These are phyloP conservation scores for Lagocephalus sceleratus DNA, from an alignment of 2,797 vertebrate species.

Conservation along the genomic window DNA sequence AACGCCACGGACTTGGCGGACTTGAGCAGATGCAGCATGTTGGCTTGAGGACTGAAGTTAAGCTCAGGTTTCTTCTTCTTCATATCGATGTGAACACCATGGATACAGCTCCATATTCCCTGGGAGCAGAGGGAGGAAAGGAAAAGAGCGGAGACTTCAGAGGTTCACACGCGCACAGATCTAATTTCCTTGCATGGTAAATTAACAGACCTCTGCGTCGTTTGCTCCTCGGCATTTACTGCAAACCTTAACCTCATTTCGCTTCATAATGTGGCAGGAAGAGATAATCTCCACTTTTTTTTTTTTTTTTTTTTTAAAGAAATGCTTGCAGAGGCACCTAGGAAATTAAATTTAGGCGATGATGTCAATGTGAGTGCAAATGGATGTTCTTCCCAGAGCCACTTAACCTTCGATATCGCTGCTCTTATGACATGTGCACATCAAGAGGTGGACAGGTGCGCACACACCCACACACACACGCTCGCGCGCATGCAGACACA, in stretches of 20 bases:
- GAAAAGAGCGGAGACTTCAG: slow-evolving; percentile 24
- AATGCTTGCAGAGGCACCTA: slow-evolving; percentile 33
- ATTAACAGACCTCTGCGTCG: slow-evolving; percentile 34
- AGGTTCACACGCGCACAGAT: slow-evolving; percentile 24
- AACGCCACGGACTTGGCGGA: slow-evolving; percentile 92
- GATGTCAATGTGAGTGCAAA: slow-evolving; percentile 66
- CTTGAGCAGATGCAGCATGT: slow-evolving; percentile 94
- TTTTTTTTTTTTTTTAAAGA: slow-evolving; percentile 38
- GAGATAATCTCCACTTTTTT: slow-evolving; percentile 51
- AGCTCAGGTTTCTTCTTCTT: slow-evolving; percentile 93
- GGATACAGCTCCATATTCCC: slow-evolving; percentile 99
- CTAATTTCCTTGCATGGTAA: slow-evolving; percentile 36
- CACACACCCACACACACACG: slow-evolving; percentile 6
- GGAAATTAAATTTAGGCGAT: slow-evolving; percentile 58
- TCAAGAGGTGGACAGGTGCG: slow-evolving; percentile 12
- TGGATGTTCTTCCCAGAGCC: slow-evolving; percentile 58
- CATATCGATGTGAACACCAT: slow-evolving; percentile 95
- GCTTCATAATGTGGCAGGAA: slow-evolving; percentile 37
- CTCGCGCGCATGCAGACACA: slow-evolving; percentile 11
- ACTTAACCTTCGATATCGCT: slow-evolving; percentile 58
- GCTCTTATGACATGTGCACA: slow-evolving; percentile 20
- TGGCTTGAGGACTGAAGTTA: slow-evolving; percentile 91
- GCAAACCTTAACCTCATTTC: slow-evolving; percentile 52
- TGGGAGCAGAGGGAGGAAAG: slow-evolving; percentile 48
- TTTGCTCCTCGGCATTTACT: slow-evolving; percentile 21